Conservation (phyloP, 2,888 invertebrate genomes). For the Serrognathus titanus region DNA sequence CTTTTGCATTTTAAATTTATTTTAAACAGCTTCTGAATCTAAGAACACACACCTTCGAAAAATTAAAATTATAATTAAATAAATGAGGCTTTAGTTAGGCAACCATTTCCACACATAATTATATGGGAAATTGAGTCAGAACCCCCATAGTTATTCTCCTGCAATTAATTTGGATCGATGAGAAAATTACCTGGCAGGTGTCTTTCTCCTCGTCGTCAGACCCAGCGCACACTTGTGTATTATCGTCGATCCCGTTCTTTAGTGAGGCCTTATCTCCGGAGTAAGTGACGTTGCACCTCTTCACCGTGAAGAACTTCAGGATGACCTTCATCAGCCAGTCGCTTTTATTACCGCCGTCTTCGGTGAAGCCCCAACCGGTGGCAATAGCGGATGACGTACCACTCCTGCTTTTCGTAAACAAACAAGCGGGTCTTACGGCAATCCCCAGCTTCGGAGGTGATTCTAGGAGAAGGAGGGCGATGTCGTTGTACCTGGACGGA, state of each 20-base stretch:
- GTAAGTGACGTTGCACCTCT: constrained; percentile 39
- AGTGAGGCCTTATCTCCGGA: constrained; percentile 21
- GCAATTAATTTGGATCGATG: too few relatives aligned
- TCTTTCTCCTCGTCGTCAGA: constrained; percentile 45
- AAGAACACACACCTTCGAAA: too few relatives aligned
- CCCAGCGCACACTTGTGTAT: constrained; percentile 47
- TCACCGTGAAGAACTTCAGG: constrained; percentile 41
- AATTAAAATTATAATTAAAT: too few relatives aligned
- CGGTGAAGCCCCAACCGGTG: constrained; percentile 50
- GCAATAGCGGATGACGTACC: constrained; percentile 39
- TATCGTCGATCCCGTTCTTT: constrained; percentile 45
- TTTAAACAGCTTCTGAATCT: too few relatives aligned
- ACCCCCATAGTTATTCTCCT: too few relatives aligned
- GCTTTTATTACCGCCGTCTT: constrained; percentile 33
- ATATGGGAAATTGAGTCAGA: too few relatives aligned
- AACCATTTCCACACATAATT: too few relatives aligned
- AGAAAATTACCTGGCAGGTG: constrained; percentile 50
- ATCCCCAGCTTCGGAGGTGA: constrained; percentile 35
- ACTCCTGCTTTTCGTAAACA: constrained; percentile 22
- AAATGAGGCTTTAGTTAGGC: too few relatives aligned
- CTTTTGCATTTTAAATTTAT: too few relatives aligned
- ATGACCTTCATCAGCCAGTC: constrained; percentile 52
- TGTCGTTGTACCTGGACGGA: constrained; percentile 47
- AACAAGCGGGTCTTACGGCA: constrained; percentile 47
- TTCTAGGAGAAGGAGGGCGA: constrained; percentile 46